Evolutionary conservation across 2,888 invertebrate genomes (phyloP), one percentile per base, ranked within the genome.

Genomic region (Drosophila hawaiiensis): DNA sequence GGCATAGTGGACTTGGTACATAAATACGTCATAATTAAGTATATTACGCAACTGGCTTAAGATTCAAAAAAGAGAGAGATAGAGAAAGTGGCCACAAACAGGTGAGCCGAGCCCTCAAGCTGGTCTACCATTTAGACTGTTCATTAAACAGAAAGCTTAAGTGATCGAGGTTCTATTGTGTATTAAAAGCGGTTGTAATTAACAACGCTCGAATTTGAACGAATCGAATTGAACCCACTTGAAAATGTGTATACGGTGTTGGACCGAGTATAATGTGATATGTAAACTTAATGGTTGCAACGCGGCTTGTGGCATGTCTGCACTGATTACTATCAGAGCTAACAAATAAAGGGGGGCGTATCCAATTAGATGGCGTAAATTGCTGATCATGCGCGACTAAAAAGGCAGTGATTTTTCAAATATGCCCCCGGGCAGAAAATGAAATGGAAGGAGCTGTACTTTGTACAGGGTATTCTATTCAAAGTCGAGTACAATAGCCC

Each of bases 21-120:
- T 35, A 64, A 73, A 58, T 47, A 29, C 56, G 41, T 65, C 49
- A 71, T 69, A 63, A 68, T 71, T 80, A 70, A 68, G 65, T 60
- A 47, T 33, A 66, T 84, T 90, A 66, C 84, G 68, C 78, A 85
- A 85, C 67, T 66, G 72, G 76, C 82, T 73, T 74, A 68, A 90
- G 73, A 86, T 83, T 70, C 65, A 43, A 47, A 55, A 70, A 56
- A 79, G 52, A 39, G 50, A 35, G 39, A 58, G 28, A 31, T 29
- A 50, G 68, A 61, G 74, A 82, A 70, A 80, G 80, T 74, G 35
- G 12, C 39, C 47, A 29, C 16, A 25, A 16, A 2, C 47, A n/a
- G n/a, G 1, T 41, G 14, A 52, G 58, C 60, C 58, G 19, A 52
- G 58, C 64, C 58, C 66, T 54, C 47, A 61, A 65, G n/a, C 52